Base-by-base conservation (phyloP, 2,113 vertebrate species). In the Clarias batrachus region DNA sequence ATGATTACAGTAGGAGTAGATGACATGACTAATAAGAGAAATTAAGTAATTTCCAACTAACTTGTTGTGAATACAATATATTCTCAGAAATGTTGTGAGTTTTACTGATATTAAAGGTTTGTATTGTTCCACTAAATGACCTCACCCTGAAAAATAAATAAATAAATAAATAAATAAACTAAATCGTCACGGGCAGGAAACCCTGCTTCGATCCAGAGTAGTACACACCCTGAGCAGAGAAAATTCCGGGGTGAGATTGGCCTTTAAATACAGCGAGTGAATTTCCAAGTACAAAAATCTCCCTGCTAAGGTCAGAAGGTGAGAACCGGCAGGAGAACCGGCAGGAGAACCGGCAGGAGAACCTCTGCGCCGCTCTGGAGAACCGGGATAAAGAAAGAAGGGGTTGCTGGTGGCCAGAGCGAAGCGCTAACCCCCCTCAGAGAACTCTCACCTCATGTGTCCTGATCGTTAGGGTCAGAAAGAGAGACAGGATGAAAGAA, bases 221-320 rank as follows among this genome's bases (percentile, higher is more conserved):
- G 23, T 25, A n/a, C 25, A 17, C 56, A 56, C 52, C 52, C 25
- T 17, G 13, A 76, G 23, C 30, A 3, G 9, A 52, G 41, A 76
- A 14, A 23, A 52, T 11, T 14, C 23, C 13, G 41, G 41, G 52
- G 52, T 76, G 52, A 52, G 41, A 76, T 7, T 19, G 52, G 76
- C 73, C 52, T 78, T 78, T 78, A 78, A 78, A 57, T 56, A 78
- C 52, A 78, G 76, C 23, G 2, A 52, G 48, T 16, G 41, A 76
- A 76, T 76, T n/a, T 54, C 41, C 52, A 7, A 78, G 76, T 78
- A 52, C 25, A 78, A 56, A 78, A 27, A 56, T 54, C 54, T n/a
- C n/a, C 48, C 48, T 8, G 4, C 41, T n/a, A 13, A 76, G 73
- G 73, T 76, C 48, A 52, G 73, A n/a, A 76, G 73, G 73, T 76